Conservation (phyloP, 2,797 vertebrate species). For the Clarias platycephalus region DNA sequence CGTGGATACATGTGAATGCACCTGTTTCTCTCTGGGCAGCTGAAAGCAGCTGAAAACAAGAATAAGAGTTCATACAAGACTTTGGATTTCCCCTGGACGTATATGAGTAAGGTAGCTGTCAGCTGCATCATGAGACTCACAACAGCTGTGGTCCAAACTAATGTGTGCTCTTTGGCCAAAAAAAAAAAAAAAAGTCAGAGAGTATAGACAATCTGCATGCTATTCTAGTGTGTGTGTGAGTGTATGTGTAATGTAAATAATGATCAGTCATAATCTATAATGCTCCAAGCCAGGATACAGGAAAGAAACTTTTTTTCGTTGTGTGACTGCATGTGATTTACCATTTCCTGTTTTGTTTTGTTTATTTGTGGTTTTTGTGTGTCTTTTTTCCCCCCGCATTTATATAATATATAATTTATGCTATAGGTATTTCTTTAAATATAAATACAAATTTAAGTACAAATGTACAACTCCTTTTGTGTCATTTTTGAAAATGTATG, state of each 20-base stretch:
- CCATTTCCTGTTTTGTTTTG: not conserved
- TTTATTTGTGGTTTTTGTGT: not conserved
- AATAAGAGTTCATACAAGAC: slow-evolving; percentile 61
- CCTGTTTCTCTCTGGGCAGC: slow-evolving; percentile 60
- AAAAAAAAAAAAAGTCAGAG: not conserved
- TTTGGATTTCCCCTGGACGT: slow-evolving; percentile 54
- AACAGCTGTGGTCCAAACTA: slow-evolving; percentile 6
- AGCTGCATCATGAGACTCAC: slow-evolving; percentile 26
- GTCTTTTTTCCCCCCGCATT: too few species aligned
- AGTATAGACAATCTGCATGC: slow-evolving; percentile 41
- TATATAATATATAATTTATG: not conserved
- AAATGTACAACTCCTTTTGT: not conserved
- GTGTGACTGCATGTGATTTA: not conserved
- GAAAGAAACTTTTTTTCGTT: not conserved
- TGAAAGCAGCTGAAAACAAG: slow-evolving; percentile 59
- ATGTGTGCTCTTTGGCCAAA: not conserved
- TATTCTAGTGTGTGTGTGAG: not conserved
- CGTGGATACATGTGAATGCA: not conserved
- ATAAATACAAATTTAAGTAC: too few species aligned
- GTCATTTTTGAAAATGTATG: not conserved
- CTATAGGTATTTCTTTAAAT: not conserved
- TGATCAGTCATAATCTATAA: not conserved
- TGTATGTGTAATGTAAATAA: not conserved
- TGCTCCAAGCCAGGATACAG: not conserved
- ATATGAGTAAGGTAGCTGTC: slow-evolving; percentile 65